phyloP scores from a whole-genome alignment of 2,113 vertebrate species.

The Macquaria ambigua region DNA sequence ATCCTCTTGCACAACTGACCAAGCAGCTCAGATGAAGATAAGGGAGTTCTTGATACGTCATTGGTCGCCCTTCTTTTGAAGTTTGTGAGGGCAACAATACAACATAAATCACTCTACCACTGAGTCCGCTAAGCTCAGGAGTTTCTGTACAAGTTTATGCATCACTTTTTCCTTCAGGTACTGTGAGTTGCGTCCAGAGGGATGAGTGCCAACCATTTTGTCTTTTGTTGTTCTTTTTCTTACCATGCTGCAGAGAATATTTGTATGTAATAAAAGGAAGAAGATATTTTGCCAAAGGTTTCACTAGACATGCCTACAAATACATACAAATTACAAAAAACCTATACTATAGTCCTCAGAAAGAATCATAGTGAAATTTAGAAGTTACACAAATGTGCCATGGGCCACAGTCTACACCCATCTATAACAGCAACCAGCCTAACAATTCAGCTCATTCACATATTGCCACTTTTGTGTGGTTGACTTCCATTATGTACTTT shows the following conservation, averaged over 20 bases:
- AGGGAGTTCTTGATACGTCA: conserved; percentile 5
- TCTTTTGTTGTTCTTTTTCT: conserved; percentile 3
- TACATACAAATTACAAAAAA: background rate
- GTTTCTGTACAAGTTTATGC: background rate
- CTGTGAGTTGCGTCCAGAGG: background rate
- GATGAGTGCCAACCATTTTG: background rate
- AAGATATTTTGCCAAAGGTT: background rate
- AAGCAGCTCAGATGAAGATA: conserved; percentile 29
- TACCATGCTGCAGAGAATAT: background rate
- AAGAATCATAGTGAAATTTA: background rate
- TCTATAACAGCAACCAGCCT: background rate
- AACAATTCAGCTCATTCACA: background rate
- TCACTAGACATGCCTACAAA: background rate
- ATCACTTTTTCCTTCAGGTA: conserved; percentile 3
- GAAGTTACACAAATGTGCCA: background rate
- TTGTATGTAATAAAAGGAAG: background rate
- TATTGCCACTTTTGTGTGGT: background rate
- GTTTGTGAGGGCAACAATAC: conserved; percentile 23
- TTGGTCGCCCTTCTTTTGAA: conserved; percentile 49
- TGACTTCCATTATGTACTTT: background rate
- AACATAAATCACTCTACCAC: conserved; percentile 36
- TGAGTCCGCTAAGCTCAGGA: background rate
- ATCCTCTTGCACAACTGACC: conserved; percentile 42
- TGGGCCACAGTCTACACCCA: background rate
- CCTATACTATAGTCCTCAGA: background rate